Base-by-base conservation (phyloP, 2,113 vertebrate genomes). In the Oreocharis arfaki region DNA sequence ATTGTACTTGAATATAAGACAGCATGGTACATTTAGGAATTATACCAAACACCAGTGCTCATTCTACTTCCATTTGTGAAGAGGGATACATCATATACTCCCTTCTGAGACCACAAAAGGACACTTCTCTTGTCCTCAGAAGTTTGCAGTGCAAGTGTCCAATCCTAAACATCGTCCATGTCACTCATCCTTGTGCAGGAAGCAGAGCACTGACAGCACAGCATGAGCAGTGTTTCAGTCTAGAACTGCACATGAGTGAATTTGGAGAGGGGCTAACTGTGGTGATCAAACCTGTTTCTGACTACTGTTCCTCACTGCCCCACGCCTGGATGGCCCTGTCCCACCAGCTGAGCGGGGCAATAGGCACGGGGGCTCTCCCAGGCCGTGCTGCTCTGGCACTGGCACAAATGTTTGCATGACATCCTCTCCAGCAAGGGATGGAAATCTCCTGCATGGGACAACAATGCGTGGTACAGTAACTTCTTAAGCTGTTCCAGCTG, bases 401-500 rank as follows among this genome's bases (percentile, higher is more conserved):
- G 60, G 47, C 60, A 74, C 63, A 90, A 59, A 56, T 0, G 13
- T 56, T 71, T 78, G 91, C 83, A 44, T 7, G 56, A 81, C 86
- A 87, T 47, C 57, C 35, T 68, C 0, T 0, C 22, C 92, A 84
- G 87, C 33, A 17, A 84, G 81, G 81, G 61, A 82, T 91, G 91
- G 91, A 87, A 93, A 90, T 87, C 83, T 96, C 84, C 71, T 84
- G 89, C n/a, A 3, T 17, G 68, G 86, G 94, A 73, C 89, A 95
- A 84, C 64, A 89, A 73, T 75, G 93, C 21, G 16, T 89, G 90
- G 83, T 87, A 52, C 16, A 9, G 93, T 52, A 87, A 95, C 89
- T 80, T 61, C 39, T 85, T 96, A 96, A 95, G 89, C 91, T 75
- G 52, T 95, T 96, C 94, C 95, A 95, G 93, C 95, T 96, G 94